phyloP scores from a whole-genome alignment of 1,140 invertebrate species.

The Fopius arisanus region DNA sequence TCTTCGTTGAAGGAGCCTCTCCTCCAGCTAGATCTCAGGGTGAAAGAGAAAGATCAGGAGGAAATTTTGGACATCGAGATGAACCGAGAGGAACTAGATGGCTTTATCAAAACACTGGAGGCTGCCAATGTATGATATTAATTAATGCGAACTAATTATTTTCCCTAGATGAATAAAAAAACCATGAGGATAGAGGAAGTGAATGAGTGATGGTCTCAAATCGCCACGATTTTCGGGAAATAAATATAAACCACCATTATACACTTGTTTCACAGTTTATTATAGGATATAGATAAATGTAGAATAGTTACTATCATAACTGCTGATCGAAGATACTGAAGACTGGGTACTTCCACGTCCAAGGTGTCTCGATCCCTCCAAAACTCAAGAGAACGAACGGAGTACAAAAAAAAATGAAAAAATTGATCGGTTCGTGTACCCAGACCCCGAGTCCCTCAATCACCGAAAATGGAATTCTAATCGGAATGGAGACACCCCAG shows the following conservation, averaged over 20 bases:
- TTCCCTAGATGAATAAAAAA: no score
- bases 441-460: neutral
- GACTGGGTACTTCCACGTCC: constrained; percentile 49
- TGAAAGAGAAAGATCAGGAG: constrained; percentile 42
- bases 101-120: constrained; percentile 51
- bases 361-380: constrained; percentile 40
- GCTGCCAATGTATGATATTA: constrained; percentile 20
- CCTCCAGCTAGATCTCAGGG: constrained; percentile 51
- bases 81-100: constrained; percentile 52
- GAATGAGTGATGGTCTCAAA: no score
- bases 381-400: constrained; percentile 37
- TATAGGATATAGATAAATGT: constrained; percentile 67
- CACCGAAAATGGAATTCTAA: neutral
- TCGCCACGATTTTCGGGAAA: neutral
- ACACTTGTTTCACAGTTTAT: constrained; percentile 67
- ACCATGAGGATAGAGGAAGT: no score
- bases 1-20: constrained; percentile 52
- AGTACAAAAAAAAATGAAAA: neutral
- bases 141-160: neutral
- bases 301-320: constrained; percentile 66
- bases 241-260: constrained; percentile 18
- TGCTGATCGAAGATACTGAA: constrained; percentile 63
- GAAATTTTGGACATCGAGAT: constrained; percentile 50
- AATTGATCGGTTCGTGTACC: neutral
- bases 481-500: constrained; percentile 40